Conservation (phyloP, 1,140 invertebrate genomes). For the Spodoptera litura region DNA sequence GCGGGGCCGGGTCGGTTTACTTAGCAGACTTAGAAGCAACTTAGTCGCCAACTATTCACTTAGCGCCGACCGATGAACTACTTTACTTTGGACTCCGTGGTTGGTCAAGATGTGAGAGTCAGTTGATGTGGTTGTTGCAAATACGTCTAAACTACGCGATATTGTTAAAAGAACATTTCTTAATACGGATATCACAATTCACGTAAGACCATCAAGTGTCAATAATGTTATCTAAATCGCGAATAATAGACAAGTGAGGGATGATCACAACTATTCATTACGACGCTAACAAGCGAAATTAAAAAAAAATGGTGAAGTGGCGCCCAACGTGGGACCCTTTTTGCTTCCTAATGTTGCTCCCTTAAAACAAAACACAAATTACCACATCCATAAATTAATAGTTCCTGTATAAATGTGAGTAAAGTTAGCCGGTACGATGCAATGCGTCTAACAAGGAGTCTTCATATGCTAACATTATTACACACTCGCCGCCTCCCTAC, state of each 20-base stretch:
- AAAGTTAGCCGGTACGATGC: constrained; percentile 34
- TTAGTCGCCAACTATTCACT: constrained; percentile 53
- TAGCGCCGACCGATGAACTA: constrained; percentile 43
- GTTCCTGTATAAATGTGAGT: neutral
- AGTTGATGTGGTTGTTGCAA: neutral
- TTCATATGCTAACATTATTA: constrained; percentile 31
- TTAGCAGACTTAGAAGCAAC: constrained; percentile 49
- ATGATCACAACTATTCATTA: too few species aligned
- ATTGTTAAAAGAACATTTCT: too few species aligned
- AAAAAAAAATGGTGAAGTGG: neutral
- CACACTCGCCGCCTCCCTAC: constrained; percentile 3
- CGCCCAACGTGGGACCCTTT: neutral
- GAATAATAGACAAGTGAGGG: too few species aligned
- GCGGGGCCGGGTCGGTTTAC: constrained; percentile 35
- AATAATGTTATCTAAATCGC: too few species aligned
- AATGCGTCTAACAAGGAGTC: constrained; percentile 35
- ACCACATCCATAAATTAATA: neutral
- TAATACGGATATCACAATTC: too few species aligned
- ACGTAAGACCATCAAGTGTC: too few species aligned
- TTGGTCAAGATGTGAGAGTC: constrained; percentile 3
- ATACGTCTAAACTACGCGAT: neutral
- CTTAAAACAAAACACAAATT: constrained; percentile 1
- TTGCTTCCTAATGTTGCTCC: neutral
- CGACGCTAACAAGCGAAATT: too few species aligned
- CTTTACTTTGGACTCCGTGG: constrained; percentile 38